These are phyloP conservation scores for Siniperca knerii DNA, from an alignment of 2,113 vertebrate genomes.

Conservation along the genomic window DNA sequence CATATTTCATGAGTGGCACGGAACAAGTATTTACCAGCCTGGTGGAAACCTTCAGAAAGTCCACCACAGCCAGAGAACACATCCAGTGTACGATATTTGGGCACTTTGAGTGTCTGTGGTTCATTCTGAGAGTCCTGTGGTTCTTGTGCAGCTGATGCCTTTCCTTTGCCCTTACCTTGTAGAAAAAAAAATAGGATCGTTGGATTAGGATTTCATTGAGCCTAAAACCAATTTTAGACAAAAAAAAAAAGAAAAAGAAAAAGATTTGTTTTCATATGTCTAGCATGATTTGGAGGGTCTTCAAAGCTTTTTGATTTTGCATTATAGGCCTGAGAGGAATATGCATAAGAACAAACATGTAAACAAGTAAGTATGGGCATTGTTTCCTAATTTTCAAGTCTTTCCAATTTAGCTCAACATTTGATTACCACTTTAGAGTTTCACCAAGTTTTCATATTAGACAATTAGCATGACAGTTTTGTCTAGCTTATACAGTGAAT, in stretches of 20 bases:
- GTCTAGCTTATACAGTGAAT: not conserved
- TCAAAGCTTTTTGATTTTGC: constrained; percentile 94
- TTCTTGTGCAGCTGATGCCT: constrained; percentile 77
- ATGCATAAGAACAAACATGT: not conserved
- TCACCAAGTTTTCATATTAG: not conserved
- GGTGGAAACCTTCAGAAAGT: constrained; percentile 96
- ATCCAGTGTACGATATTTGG: constrained; percentile 92
- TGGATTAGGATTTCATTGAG: not conserved
- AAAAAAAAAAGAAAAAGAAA: too few relatives aligned
- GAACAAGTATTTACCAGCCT: constrained; percentile 87
- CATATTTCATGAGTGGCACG: not conserved
- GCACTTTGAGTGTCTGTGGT: constrained; percentile 62
- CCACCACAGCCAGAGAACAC: constrained; percentile 98
- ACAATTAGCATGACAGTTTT: not conserved
- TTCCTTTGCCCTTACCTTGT: constrained; percentile 91
- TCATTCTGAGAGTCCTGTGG: constrained; percentile 77
- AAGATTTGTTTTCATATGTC: rapidly evolving
- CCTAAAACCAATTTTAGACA: not conserved
- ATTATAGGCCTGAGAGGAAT: constrained; percentile 89
- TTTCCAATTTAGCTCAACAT: not conserved
- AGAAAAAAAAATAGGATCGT: rapidly evolving
- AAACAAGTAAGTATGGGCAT: not conserved
- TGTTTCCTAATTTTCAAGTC: not conserved
- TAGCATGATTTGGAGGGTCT: constrained; percentile 95
- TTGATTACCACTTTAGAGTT: not conserved